Evolutionary conservation across 2,113 vertebrate genomes (phyloP).

Genomic region (Sciurus niger): DNA sequence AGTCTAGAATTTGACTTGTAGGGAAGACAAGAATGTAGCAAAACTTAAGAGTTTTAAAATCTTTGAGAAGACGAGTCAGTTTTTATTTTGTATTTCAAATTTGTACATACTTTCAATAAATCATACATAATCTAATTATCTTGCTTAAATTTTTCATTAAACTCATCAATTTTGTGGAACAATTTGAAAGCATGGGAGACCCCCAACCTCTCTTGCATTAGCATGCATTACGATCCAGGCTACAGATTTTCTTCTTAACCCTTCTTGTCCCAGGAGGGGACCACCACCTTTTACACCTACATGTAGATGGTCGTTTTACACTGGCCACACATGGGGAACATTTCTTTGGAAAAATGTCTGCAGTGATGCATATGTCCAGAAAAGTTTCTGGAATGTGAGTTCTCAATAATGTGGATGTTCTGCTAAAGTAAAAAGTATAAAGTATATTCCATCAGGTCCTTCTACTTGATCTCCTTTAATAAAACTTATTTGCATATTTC

Average conservation of each 20-base stretch:
- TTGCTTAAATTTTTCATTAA: conserved; percentile 70
- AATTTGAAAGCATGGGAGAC: conserved; percentile 21
- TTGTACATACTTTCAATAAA: conserved; percentile 65
- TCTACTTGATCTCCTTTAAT: conserved; percentile 49
- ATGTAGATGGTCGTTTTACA: not conserved
- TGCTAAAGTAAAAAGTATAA: not conserved
- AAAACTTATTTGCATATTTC: conserved; percentile 59
- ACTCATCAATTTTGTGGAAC: conserved; percentile 61
- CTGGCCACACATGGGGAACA: not conserved
- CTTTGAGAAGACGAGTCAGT: conserved; percentile 46
- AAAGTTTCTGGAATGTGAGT: conserved; percentile 28
- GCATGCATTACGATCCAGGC: not conserved
- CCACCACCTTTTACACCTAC: not conserved
- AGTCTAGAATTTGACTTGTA: not conserved
- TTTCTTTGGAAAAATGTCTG: not conserved
- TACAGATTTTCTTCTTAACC: conserved; percentile 30
- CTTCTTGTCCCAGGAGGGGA: not conserved
- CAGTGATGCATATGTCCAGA: not conserved
- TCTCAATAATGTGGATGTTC: conserved; percentile 34
- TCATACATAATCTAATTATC: conserved; percentile 67
- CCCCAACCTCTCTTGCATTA: not conserved
- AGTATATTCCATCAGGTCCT: conserved; percentile 12
- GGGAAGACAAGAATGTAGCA: not conserved
- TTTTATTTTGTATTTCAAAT: conserved; percentile 62
- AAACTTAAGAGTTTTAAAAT: conserved; percentile 56